phyloP scores from a whole-genome alignment of 2,888 invertebrate genomes.

The Philopedon plagiatum region DNA sequence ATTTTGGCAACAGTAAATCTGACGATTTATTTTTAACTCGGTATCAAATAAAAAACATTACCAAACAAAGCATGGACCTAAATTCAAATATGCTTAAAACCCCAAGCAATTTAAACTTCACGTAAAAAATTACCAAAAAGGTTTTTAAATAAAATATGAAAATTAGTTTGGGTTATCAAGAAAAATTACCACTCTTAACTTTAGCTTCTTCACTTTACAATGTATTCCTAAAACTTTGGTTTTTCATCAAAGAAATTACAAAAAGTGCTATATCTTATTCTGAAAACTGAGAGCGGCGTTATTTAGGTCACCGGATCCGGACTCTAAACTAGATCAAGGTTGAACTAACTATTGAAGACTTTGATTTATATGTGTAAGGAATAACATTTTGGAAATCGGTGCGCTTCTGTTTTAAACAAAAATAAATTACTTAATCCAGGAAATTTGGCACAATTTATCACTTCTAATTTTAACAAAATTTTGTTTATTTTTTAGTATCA shows the following conservation, averaged over 20 bases:
- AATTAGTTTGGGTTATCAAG: no score
- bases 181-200: not conserved
- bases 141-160: no score
- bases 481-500: not conserved
- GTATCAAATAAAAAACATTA: no score
- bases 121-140: no score
- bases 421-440: not conserved
- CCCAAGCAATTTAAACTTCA: no score
- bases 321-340: conserved; percentile 1
- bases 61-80: no score
- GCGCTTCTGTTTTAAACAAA: not conserved
- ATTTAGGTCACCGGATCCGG: not conserved
- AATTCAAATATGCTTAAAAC: no score
- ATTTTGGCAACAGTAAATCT: no score
- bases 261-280: not conserved
- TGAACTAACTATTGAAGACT: not conserved
- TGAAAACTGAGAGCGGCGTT: not conserved
- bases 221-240: not conserved
- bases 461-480: not conserved
- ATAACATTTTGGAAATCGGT: not conserved
- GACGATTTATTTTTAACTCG: no score
- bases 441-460: not conserved
- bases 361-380: not conserved
- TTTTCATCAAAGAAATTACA: not conserved
- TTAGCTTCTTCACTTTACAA: no score